A percentile compares a stretch with the other conserved stretches of the same genome.
phyloP scores from a whole-genome alignment of 53 echinoderm and acorn worm species.

The Antedon mediterranea region DNA sequence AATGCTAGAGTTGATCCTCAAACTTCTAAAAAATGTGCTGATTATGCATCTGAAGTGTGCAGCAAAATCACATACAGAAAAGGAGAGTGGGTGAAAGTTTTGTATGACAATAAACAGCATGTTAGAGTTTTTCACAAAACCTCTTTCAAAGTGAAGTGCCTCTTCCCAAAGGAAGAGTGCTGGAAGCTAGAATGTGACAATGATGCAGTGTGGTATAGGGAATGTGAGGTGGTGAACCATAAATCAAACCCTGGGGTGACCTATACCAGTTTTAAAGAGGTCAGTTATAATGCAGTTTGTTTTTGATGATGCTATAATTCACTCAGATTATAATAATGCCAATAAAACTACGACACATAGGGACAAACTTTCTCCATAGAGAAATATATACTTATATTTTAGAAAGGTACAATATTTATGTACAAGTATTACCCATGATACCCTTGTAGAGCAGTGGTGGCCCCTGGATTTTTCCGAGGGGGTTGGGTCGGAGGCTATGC shows the following conservation, averaged over 20 bases:
- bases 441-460: too few species aligned
- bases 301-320: too few species aligned
- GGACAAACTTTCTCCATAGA: too few species aligned
- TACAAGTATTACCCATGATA: too few species aligned
- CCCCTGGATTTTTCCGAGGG: too few species aligned
- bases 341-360: neutral
- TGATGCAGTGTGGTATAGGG: constrained; percentile 11
- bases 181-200: constrained; percentile 21
- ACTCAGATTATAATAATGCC: neutral
- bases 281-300: neutral
- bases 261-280: constrained; percentile 5
- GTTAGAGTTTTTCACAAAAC: constrained; percentile 24
- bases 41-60: constrained; percentile 13
- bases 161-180: constrained; percentile 22
- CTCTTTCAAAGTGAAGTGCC: constrained; percentile 38
- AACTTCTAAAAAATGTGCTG: constrained; percentile 16
- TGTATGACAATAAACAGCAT: constrained; percentile 27
- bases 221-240: neutral
- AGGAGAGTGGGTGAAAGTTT: constrained; percentile 25
- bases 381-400: too few species aligned
- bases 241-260: constrained; percentile 10
- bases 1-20: constrained; percentile 5
- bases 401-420: neutral
- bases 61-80: neutral
- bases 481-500: too few species aligned